Conservation (phyloP, 30 jellyfish, hydroid and myxozoan species). For the Aurelia aurita region DNA sequence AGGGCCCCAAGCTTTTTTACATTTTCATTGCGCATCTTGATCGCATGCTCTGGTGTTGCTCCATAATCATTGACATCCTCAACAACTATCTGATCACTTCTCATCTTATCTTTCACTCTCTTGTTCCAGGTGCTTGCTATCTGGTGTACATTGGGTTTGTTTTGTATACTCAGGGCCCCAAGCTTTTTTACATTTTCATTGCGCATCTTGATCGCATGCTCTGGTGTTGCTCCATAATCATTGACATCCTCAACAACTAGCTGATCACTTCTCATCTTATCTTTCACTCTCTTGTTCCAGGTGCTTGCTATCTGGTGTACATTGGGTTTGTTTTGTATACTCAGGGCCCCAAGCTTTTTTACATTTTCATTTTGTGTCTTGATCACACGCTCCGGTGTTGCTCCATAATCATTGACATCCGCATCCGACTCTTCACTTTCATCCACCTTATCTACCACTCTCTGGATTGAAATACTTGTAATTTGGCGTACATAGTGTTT, state of each 20-base stretch:
- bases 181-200: slow-evolving; percentile 18
- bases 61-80: background rate
- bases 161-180: slow-evolving; percentile 10
- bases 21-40: slow-evolving; percentile 7
- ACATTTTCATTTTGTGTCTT: slow-evolving; percentile 2
- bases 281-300: slow-evolving; percentile 25
- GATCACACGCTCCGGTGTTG: too few relatives aligned
- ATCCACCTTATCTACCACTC: slow-evolving; percentile 34
- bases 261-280: background rate
- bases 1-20: slow-evolving; percentile 23
- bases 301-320: slow-evolving; percentile 25
- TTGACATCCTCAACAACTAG: background rate
- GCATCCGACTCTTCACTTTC: background rate
- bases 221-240: slow-evolving; percentile 17
- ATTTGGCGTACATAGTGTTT: slow-evolving; percentile 19
- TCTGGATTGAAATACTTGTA: slow-evolving; percentile 32
- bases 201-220: too few relatives aligned
- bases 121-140: slow-evolving; percentile 19
- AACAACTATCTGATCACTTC: background rate
- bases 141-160: slow-evolving; percentile 19
- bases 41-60: too few relatives aligned
- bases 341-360: slow-evolving; percentile 13
- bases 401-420: too few relatives aligned
- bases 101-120: slow-evolving; percentile 18
- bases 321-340: slow-evolving; percentile 16